These are phyloP conservation scores for Scaptomyza reducta DNA, from an alignment of 2,888 invertebrate genomes.

Conservation along the genomic window DNA sequence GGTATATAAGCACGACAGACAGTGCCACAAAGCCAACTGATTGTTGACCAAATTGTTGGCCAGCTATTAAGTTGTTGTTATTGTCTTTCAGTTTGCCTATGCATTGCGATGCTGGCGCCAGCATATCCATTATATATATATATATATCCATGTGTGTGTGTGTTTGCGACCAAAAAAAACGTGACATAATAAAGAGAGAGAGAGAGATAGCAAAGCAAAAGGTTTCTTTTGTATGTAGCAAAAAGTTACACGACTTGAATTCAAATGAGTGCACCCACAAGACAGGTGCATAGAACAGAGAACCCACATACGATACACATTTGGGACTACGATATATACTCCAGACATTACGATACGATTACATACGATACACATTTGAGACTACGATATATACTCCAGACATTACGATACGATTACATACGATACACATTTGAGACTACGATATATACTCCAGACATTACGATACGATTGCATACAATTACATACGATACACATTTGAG, in stretches of 20 bases:
- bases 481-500: not conserved
- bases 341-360: no score
- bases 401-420: no score
- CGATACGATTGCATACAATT: no score
- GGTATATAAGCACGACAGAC: not conserved
- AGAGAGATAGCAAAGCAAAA: slow-evolving; percentile 3
- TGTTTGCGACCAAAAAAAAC: slow-evolving; percentile 27
- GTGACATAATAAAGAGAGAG: slow-evolving; percentile 51
- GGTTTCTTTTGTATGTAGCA: not conserved
- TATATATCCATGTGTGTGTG: not conserved
- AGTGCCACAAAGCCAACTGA: slow-evolving; percentile 24
- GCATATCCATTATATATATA: slow-evolving; percentile 32
- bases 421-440: no score
- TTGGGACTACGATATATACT: no score
- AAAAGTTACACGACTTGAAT: slow-evolving; percentile 6
- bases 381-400: no score
- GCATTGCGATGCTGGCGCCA: slow-evolving; percentile 64
- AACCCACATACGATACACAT: not conserved
- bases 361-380: not conserved
- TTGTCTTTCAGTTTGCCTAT: slow-evolving; percentile 16
- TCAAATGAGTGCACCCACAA: slow-evolving; percentile 4
- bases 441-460: no score
- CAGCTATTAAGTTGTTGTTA: slow-evolving; percentile 32
- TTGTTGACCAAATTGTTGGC: slow-evolving; percentile 46
- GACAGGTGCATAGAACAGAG: slow-evolving; percentile 3